A percentile compares a stretch with the other conserved stretches of the same genome.
Conservation (phyloP, 2,113 vertebrate species). For the Entelurus aequoreus region DNA sequence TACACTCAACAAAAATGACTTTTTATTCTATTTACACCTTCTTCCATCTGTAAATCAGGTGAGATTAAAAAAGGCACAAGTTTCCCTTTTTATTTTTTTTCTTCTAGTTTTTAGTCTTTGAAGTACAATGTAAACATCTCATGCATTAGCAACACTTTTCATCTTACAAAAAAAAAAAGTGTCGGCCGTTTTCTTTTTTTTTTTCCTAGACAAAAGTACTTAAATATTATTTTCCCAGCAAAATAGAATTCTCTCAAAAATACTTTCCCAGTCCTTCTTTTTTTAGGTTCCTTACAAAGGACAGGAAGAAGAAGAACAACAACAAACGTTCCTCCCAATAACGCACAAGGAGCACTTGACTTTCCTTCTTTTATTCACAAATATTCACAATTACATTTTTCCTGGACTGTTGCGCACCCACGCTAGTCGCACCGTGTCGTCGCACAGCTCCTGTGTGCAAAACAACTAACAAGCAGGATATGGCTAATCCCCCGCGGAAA, state of each 20-base stretch:
- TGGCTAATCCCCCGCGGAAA: slow-evolving; percentile 66
- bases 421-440: neutral
- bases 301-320: slow-evolving; percentile 72
- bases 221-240: slow-evolving; percentile 98
- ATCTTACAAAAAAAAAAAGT: slow-evolving; percentile 96
- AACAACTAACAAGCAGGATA: slow-evolving; percentile 84
- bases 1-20: slow-evolving; percentile 81
- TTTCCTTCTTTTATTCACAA: neutral
- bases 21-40: slow-evolving; percentile 95
- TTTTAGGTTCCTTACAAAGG: slow-evolving; percentile 80
- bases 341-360: slow-evolving; percentile 35
- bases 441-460: slow-evolving; percentile 80
- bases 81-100: slow-evolving; percentile 87
- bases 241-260: slow-evolving; percentile 99
- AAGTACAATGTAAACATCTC: slow-evolving; percentile 99
- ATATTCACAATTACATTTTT: neutral
- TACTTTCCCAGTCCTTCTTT: slow-evolving; percentile 98
- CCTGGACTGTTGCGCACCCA: neutral
- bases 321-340: slow-evolving; percentile 39
- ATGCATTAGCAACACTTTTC: slow-evolving; percentile 89
- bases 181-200: no score
- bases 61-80: slow-evolving; percentile 98
- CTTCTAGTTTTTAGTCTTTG: neutral
- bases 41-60: slow-evolving; percentile 93
- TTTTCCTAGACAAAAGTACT: slow-evolving; percentile 96